Conservation (phyloP, 2,797 vertebrate species). For the Onychomys leucogaster region DNA sequence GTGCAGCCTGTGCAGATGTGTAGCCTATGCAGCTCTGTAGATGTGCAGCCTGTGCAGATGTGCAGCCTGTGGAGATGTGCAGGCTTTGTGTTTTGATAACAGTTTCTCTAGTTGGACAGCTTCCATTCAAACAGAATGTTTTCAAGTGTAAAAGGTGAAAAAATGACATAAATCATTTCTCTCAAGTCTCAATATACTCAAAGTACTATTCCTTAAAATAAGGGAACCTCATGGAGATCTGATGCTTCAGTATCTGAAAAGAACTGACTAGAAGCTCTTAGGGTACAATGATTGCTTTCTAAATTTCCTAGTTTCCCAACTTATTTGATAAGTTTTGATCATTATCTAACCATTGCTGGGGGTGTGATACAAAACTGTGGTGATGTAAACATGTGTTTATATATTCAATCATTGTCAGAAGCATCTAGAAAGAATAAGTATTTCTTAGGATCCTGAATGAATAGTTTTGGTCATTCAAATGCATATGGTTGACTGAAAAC, state of each 20-base stretch:
- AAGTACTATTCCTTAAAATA: background rate
- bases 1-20: too few relatives aligned
- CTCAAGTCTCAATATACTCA: background rate
- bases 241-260: background rate
- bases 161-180: background rate
- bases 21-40: too few relatives aligned
- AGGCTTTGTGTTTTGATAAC: background rate
- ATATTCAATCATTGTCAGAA: background rate
- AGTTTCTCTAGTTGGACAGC: background rate
- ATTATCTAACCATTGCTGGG: background rate
- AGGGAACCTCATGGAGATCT: too few relatives aligned
- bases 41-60: background rate
- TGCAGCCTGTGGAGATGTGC: fast-evolving
- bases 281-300: background rate
- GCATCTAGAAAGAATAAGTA: background rate
- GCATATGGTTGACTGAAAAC: background rate
- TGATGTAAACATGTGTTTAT: background rate
- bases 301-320: background rate
- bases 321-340: background rate
- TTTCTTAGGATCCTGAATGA: background rate
- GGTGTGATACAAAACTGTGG: background rate
- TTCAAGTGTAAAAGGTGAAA: background rate
- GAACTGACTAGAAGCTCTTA: background rate
- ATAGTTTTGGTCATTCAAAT: background rate
- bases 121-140: too few relatives aligned